Conservation (phyloP, 2,113 vertebrate species). For the Penelope pileata region DNA sequence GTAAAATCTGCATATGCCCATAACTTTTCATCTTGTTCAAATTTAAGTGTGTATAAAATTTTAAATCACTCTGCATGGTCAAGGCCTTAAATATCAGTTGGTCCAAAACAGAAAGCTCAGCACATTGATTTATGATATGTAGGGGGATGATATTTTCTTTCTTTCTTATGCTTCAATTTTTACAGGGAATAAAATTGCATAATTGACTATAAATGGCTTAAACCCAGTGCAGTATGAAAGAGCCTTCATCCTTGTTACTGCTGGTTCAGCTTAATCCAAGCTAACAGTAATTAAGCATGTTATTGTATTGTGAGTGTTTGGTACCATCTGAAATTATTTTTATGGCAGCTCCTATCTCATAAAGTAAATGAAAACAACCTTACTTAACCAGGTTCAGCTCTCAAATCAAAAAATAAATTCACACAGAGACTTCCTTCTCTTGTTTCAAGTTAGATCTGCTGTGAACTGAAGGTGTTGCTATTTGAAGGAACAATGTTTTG, state of each 20-base stretch:
- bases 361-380: neutral
- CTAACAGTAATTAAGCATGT: neutral
- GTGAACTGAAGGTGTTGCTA: neutral
- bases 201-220: neutral
- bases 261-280: neutral
- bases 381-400: neutral
- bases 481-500: neutral
- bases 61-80: neutral
- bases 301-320: neutral
- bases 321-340: neutral
- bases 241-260: neutral
- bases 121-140: neutral
- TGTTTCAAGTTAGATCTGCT: neutral
- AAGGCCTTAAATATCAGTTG: neutral
- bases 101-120: neutral
- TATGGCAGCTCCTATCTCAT: neutral
- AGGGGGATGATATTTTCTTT: neutral
- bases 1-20: neutral
- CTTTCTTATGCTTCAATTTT: neutral
- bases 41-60: neutral
- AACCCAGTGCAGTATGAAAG: neutral
- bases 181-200: neutral
- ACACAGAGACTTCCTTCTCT: neutral
- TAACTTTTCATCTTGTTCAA: neutral
- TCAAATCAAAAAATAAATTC: neutral